Evolutionary conservation across 1,140 invertebrate genomes (phyloP).

Genomic region (Matsumurasca onukii): DNA sequence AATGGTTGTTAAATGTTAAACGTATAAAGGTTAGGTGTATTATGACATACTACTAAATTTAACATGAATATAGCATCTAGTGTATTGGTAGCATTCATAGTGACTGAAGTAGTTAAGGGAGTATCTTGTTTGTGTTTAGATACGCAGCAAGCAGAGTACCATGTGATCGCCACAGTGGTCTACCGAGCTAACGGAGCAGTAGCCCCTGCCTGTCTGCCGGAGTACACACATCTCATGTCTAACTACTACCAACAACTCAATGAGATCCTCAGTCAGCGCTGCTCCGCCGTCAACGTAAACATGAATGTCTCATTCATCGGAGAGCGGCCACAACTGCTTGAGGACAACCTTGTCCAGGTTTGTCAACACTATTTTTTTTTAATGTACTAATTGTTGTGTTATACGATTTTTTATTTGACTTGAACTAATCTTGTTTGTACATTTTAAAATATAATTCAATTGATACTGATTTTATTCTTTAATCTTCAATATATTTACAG

Average conservation of each 20-base stretch:
- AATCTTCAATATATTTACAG: conserved; percentile 43
- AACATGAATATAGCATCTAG: too few relatives aligned
- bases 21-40: too few relatives aligned
- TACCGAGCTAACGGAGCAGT: conserved; percentile 90
- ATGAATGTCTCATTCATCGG: conserved; percentile 91
- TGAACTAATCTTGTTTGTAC: not conserved
- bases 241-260: conserved; percentile 82
- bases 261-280: conserved; percentile 80
- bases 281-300: conserved; percentile 91
- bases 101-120: too few relatives aligned
- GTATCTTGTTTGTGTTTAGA: conserved; percentile 55
- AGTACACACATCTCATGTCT: conserved; percentile 82
- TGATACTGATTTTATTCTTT: not conserved
- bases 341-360: conserved; percentile 81
- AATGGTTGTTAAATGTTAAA: too few relatives aligned
- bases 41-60: too few relatives aligned
- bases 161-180: conserved; percentile 83
- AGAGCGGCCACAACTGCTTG: conserved; percentile 69
- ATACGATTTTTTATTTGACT: not conserved
- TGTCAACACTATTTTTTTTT: not conserved
- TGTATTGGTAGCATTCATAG: too few relatives aligned
- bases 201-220: conserved; percentile 74
- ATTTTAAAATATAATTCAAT: not conserved
- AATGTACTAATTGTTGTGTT: not conserved
- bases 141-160: conserved; percentile 90